Conservation (phyloP, 2,113 vertebrate species). For the Circaetus cinerascens region DNA sequence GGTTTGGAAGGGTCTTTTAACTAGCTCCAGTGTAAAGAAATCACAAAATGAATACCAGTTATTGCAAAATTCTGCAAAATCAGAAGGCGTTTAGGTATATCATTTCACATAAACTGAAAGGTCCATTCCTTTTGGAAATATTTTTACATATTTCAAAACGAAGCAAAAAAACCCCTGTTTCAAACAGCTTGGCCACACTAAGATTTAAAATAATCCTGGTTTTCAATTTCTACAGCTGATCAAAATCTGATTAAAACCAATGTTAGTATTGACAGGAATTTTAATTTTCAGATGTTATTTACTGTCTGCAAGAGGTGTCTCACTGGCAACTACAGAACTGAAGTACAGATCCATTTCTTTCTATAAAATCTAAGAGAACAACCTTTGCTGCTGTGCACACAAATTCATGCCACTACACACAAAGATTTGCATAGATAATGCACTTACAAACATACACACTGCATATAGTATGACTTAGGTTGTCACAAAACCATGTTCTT, state of each 20-base stretch:
- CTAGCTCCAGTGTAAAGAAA: not conserved
- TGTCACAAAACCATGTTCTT: not conserved
- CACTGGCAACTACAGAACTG: not conserved
- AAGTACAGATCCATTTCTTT: not conserved
- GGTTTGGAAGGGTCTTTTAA: not conserved
- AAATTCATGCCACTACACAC: not conserved
- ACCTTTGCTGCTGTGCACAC: not conserved
- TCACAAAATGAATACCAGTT: not conserved
- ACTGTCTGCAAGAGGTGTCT: not conserved
- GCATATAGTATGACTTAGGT: not conserved
- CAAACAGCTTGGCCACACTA: not conserved
- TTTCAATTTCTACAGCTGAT: not conserved
- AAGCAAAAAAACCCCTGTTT: not conserved
- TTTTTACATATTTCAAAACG: not conserved
- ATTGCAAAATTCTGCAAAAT: not conserved
- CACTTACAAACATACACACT: not conserved
- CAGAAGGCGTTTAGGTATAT: not conserved
- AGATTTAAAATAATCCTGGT: not conserved
- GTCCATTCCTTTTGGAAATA: not conserved
- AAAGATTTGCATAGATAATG: not conserved
- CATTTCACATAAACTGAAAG: not conserved
- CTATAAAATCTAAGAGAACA: not conserved
- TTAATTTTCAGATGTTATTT: not conserved
- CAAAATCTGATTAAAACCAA: not conserved
- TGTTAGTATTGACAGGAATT: not conserved